phyloP scores from a whole-genome alignment of 2,888 invertebrate genomes.

The Peribatodes rhomboidaria region DNA sequence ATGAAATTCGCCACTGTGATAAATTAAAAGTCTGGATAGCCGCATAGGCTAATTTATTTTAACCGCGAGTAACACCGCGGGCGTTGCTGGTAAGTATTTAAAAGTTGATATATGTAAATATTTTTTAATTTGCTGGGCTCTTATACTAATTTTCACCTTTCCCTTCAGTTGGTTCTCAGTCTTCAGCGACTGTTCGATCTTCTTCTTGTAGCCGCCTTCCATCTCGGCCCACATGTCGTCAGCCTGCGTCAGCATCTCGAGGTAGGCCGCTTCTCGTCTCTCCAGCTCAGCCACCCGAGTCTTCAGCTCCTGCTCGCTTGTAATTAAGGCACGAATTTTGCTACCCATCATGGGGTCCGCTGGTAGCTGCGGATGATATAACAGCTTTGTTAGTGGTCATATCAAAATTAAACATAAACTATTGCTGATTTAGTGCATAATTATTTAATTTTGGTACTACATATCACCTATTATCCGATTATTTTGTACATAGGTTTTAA shows the following conservation, averaged over 20 bases:
- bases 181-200: constrained; percentile 81
- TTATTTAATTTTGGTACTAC: too few relatives aligned
- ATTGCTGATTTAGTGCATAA: too few relatives aligned
- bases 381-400: constrained; percentile 30
- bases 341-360: constrained; percentile 61
- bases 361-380: constrained; percentile 60
- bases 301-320: constrained; percentile 87
- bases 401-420: background rate
- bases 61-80: too few relatives aligned
- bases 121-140: too few relatives aligned
- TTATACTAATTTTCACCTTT: constrained; percentile 68
- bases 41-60: too few relatives aligned
- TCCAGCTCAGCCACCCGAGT: constrained; percentile 88
- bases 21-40: too few relatives aligned
- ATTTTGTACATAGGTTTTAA: too few relatives aligned
- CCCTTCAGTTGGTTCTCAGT: constrained; percentile 81
- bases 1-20: too few relatives aligned
- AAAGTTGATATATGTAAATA: too few relatives aligned
- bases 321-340: constrained; percentile 75
- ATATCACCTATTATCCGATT: background rate
- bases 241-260: constrained; percentile 90
- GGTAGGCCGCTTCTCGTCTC: constrained; percentile 88
- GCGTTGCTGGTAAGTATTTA: too few relatives aligned
- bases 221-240: constrained; percentile 91
- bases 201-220: constrained; percentile 88